These are phyloP conservation scores for Drosophila subobscura DNA, from an alignment of 1,140 invertebrate genomes.

Conservation along the genomic window DNA sequence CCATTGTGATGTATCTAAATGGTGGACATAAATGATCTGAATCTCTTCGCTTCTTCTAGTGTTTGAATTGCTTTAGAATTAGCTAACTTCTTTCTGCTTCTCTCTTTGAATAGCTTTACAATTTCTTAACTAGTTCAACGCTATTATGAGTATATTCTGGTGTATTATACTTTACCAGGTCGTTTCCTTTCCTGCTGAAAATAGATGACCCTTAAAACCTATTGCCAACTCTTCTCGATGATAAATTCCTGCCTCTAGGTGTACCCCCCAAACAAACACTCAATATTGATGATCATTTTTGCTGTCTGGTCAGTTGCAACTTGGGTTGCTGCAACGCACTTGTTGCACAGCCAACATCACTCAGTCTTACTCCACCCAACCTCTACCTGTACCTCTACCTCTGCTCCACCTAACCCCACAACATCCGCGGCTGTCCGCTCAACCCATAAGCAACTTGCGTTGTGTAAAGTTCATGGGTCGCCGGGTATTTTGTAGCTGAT, in stretches of 20 bases:
- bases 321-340: constrained; percentile 57
- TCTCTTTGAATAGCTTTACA: constrained; percentile 11
- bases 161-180: neutral
- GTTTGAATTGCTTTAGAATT: constrained; percentile 8
- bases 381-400: neutral
- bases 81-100: constrained; percentile 1
- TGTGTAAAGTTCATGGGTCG: constrained; percentile 79
- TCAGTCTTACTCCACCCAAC: constrained; percentile 1
- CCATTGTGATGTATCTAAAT: constrained; percentile 6
- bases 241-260: too few relatives aligned
- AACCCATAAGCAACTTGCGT: constrained; percentile 37
- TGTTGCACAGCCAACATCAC: constrained; percentile 23
- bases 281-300: neutral
- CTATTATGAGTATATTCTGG: neutral
- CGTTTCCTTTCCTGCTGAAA: too few relatives aligned
- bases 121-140: constrained; percentile 9
- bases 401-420: constrained; percentile 15
- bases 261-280: neutral
- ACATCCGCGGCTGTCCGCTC: neutral
- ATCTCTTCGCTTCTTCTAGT: neutral
- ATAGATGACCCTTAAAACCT: too few relatives aligned
- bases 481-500: constrained; percentile 33
- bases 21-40: neutral
- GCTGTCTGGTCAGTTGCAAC: constrained; percentile 12
- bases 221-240: too few relatives aligned